Base-by-base conservation (phyloP, 64 coral and sea anemone species). In the Dendrophyllia cribrosa region DNA sequence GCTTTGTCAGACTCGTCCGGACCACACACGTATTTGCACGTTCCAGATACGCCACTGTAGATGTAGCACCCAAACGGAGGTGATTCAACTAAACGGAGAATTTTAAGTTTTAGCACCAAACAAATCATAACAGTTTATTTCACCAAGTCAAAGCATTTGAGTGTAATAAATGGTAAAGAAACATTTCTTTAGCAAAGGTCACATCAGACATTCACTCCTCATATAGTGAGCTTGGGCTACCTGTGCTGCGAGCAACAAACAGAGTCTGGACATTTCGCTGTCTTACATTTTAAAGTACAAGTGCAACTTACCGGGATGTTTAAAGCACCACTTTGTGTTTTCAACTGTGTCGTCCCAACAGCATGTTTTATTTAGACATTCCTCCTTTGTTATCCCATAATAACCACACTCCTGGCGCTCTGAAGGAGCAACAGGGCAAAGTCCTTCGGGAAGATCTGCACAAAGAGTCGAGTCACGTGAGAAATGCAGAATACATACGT, bases 331-430 rank as follows among this genome's bases (percentile, higher is more conserved):
- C 43, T 80, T 90, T 50, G 88, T 1, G 52, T 70, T 43, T 1
- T 48, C 13, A 5, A 89, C 87, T 13, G 87, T 77, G 14, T 60
- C 59, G 11, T 89, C 87, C 87, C 87, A 89, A 70, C 87, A 89
- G 34, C 87, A 89, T 3, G 58, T 5, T 23, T 49, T 89, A 43
- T 78, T 75, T 13, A n/a, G 10, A 78, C 87, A 89, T 58, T 77
- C 43, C 19, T 60, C 58, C 34, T 89, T 77, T 16, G 87, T 66
- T 22, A 90, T 80, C 5, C 88, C 76, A 6, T 70, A 2, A 49
- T 52, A 90, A 9, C 88, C 88, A 24, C 88, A 90, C n/a, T 90
- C 88, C 63, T 69, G 59, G 8, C 88, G 88, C 51, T 90, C 75
- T 12, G 75, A 90, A 25, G 88, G 88, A 24, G 88, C 75, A 43